A percentile compares a stretch with the other conserved stretches of the same genome.
Conservation (phyloP, 2,888 invertebrate species). For the Galeruca laticollis region DNA sequence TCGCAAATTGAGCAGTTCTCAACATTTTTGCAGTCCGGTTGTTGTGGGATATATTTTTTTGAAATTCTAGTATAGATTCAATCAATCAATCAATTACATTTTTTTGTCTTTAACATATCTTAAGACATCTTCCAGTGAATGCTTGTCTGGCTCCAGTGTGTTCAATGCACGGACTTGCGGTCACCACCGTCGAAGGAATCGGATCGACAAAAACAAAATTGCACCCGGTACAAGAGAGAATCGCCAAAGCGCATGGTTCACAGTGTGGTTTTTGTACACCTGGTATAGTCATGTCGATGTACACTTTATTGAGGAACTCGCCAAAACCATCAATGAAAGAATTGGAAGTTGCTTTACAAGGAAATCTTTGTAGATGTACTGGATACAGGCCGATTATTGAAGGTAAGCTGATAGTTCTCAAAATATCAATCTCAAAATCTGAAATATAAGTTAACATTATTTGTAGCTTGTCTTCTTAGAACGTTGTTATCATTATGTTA, state of each 20-base stretch:
- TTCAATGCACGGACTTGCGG: constrained; percentile 86
- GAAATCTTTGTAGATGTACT: constrained; percentile 91
- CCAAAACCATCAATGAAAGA: constrained; percentile 80
- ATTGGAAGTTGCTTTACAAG: constrained; percentile 85
- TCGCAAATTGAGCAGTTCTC: too few species aligned
- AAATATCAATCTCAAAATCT: too few species aligned
- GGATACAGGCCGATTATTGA: constrained; percentile 95
- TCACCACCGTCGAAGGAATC: constrained; percentile 95
- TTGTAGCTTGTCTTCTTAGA: too few species aligned
- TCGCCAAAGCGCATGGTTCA: constrained; percentile 92
- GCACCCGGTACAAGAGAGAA: constrained; percentile 89
- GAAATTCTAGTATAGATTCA: too few species aligned
- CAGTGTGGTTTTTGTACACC: constrained; percentile 90
- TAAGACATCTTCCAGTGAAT: constrained; percentile 85
- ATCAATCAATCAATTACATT: too few species aligned
- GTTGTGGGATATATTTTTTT: too few species aligned
- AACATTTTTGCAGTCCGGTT: too few species aligned
- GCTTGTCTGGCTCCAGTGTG: constrained; percentile 92
- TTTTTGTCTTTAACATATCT: constrained; percentile 40
- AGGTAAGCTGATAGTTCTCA: constrained; percentile 63
- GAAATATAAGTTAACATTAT: too few species aligned
- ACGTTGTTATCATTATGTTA: too few species aligned
- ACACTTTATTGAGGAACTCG: constrained; percentile 82
- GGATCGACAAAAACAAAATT: constrained; percentile 83
- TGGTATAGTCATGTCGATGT: constrained; percentile 95